Percentiles rank a stretch among this genome's conserved stretches.
phyloP scores from a whole-genome alignment of 1,140 invertebrate species.

The Arctopsyche grandis region DNA sequence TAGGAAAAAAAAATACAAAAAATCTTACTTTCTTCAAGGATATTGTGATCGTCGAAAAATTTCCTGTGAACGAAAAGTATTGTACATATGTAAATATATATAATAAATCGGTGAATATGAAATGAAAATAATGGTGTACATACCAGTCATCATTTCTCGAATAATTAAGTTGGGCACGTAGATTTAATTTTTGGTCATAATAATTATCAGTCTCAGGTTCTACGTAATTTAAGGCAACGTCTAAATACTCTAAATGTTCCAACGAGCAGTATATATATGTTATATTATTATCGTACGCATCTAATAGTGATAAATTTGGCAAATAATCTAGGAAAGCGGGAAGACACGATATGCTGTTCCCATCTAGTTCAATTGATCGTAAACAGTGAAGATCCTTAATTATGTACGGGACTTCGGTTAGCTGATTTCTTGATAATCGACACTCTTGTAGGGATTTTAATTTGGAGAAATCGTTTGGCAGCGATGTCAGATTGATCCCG shows the following conservation, averaged over 20 bases:
- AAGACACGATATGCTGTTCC: slow-evolving; percentile 32
- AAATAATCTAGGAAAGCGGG: slow-evolving; percentile 29
- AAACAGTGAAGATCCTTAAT: slow-evolving; percentile 27
- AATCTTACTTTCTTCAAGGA: not conserved
- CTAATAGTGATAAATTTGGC: slow-evolving; percentile 33
- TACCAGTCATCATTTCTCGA: slow-evolving; percentile 16
- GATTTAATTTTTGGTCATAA: not conserved
- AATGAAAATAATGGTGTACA: too few species aligned
- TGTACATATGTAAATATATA: too few species aligned
- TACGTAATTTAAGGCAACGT: slow-evolving; percentile 37
- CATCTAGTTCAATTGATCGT: slow-evolving; percentile 31
- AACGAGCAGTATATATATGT: not conserved
- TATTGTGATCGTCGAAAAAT: too few species aligned
- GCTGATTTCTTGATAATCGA: slow-evolving; percentile 36
- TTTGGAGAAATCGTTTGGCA: slow-evolving; percentile 39
- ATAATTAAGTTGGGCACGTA: slow-evolving; percentile 16
- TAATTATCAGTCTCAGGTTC: slow-evolving; percentile 38
- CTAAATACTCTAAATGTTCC: slow-evolving; percentile 13
- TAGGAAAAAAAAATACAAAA: slow-evolving; percentile 5
- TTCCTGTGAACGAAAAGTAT: too few species aligned
- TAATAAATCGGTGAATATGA: too few species aligned
- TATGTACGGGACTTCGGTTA: slow-evolving; percentile 19
- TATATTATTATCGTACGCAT: slow-evolving; percentile 45
- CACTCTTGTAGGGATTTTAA: slow-evolving; percentile 34
- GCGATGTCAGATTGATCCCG: not conserved